phyloP scores from a whole-genome alignment of 2,797 vertebrate species.

The Astyanax mexicanus region DNA sequence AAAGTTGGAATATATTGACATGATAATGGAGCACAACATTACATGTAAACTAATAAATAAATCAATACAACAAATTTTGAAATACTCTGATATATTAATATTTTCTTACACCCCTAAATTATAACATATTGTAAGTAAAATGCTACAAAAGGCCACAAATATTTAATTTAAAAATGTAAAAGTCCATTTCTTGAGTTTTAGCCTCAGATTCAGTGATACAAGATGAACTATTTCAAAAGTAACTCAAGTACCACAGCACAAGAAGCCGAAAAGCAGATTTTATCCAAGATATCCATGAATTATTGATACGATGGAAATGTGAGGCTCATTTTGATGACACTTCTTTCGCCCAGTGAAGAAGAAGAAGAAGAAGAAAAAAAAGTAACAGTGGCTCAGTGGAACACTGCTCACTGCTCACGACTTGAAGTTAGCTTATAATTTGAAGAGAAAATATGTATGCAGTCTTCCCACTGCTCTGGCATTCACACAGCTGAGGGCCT shows the following conservation, averaged over 20 bases:
- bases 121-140: too few relatives aligned
- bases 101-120: too few relatives aligned
- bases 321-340: neutral
- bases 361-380: too few relatives aligned
- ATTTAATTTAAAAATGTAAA: too few relatives aligned
- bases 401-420: neutral
- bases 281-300: neutral
- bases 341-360: neutral
- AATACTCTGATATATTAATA: too few relatives aligned
- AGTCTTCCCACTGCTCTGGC: constrained; percentile 26
- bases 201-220: neutral
- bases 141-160: neutral
- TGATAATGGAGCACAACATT: too few relatives aligned
- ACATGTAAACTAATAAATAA: too few relatives aligned
- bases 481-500: constrained; percentile 22
- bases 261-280: neutral
- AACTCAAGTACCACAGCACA: neutral
- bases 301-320: neutral
- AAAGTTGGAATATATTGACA: too few relatives aligned
- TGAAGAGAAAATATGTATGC: constrained; percentile 28
- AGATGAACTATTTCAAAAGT: neutral
- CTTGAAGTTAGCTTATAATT: constrained; percentile 24
- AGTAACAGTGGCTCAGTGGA: neutral
- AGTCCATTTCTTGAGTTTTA: neutral
- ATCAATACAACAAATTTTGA: too few relatives aligned